These are phyloP conservation scores for Cossypha heuglini DNA, from an alignment of 2,797 vertebrate species.

Conservation along the genomic window DNA sequence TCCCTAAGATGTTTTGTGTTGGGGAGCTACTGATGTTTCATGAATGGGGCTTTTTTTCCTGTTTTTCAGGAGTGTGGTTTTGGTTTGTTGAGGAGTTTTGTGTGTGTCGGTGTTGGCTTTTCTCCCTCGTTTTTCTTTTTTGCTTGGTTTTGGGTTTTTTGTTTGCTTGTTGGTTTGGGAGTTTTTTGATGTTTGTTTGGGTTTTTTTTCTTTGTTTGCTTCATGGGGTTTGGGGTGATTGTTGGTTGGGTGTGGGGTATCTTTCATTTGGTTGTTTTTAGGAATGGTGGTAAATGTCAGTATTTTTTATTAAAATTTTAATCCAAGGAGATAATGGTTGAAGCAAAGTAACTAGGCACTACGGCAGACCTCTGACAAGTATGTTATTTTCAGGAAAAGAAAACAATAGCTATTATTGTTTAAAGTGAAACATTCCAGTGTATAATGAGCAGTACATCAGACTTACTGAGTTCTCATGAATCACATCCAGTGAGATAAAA, in stretches of 20 bases:
- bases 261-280: neutral
- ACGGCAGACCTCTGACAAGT: neutral
- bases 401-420: neutral
- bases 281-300: neutral
- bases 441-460: neutral
- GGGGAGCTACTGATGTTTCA: neutral
- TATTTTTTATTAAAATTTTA: neutral
- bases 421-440: neutral
- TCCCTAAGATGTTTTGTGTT: neutral
- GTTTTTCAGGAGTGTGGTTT: neutral
- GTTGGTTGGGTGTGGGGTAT: neutral
- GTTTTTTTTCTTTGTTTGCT: neutral
- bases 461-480: neutral
- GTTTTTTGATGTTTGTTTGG: fast-evolving
- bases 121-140: fast-evolving
- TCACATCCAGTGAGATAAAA: neutral
- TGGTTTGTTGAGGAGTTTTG: neutral
- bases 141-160: neutral
- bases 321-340: neutral
- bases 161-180: neutral
- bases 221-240: fast-evolving
- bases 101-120: fast-evolving
- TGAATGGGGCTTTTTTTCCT: neutral
- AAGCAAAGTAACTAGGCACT: neutral
- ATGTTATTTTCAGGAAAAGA: neutral